Evolutionary conservation across 2,888 invertebrate species (phyloP).

Genomic region (Torymus tubicola): DNA sequence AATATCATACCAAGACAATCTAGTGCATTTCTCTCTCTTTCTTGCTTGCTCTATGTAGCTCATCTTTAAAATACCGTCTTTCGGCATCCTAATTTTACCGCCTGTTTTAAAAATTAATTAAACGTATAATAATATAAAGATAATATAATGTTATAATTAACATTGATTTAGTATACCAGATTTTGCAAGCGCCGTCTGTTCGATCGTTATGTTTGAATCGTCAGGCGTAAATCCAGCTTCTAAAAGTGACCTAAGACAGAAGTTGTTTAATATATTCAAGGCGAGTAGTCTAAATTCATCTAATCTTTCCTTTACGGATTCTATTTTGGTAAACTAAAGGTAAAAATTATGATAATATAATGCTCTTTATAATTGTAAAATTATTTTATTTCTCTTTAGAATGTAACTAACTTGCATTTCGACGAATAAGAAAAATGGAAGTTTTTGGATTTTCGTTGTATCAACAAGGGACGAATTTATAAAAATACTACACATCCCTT

Average conservation of each 20-base stretch:
- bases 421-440: constrained; percentile 83
- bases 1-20: constrained; percentile 83
- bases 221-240: constrained; percentile 88
- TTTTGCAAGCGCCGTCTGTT: constrained; percentile 70
- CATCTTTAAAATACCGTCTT: constrained; percentile 79
- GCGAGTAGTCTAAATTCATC: constrained; percentile 78
- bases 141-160: no score
- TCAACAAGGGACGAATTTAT: constrained; percentile 82
- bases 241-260: constrained; percentile 86
- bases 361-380: constrained; percentile 15
- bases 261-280: constrained; percentile 81
- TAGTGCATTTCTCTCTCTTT: constrained; percentile 88
- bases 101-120: constrained; percentile 35
- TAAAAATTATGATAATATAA: constrained; percentile 12
- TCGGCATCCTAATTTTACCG: constrained; percentile 66
- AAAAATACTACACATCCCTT: constrained; percentile 83
- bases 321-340: constrained; percentile 76
- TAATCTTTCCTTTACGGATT: constrained; percentile 74
- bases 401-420: constrained; percentile 80
- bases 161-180: constrained; percentile 61
- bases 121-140: no score
- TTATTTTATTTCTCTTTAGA: neutral
- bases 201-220: constrained; percentile 79
- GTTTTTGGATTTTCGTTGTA: constrained; percentile 76
- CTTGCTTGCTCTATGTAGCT: constrained; percentile 92